Evolutionary conservation across 2,797 vertebrate species (phyloP).

Genomic region (Melanogrammus aeglefinus): DNA sequence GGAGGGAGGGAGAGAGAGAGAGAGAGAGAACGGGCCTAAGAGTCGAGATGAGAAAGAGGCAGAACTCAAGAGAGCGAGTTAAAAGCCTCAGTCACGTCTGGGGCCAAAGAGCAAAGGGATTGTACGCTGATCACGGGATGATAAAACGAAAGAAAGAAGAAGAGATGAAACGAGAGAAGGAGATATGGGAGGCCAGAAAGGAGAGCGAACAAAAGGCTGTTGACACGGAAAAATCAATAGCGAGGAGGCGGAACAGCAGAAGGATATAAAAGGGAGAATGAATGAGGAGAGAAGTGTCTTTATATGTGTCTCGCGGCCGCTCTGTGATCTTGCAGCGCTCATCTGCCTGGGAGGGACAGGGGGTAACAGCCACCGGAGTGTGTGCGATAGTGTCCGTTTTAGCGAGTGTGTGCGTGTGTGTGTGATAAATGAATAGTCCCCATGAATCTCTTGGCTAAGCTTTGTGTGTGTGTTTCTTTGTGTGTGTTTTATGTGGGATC

Average conservation of each 20-base stretch:
- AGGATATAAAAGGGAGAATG: neutral
- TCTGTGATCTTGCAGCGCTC: neutral
- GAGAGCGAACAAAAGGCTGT: neutral
- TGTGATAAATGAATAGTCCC: neutral
- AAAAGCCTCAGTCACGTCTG: neutral
- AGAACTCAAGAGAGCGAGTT: constrained; percentile 1
- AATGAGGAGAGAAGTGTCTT: neutral
- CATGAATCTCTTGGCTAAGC: neutral
- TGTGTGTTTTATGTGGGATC: neutral
- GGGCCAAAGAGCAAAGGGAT: neutral
- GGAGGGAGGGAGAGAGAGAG: neutral
- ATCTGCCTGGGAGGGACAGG: neutral
- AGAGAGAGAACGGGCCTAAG: neutral
- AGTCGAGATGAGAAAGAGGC: neutral
- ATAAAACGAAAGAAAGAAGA: neutral
- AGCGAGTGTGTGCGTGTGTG: neutral
- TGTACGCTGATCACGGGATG: neutral
- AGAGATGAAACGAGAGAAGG: neutral
- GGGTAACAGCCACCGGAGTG: neutral
- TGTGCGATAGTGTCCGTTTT: too few relatives aligned
- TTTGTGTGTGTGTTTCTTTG: neutral
- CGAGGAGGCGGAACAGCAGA: neutral
- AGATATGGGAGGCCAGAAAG: neutral
- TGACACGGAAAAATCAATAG: neutral
- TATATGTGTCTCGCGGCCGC: neutral